Percentiles rank a stretch among this genome's conserved stretches.
Conservation (phyloP, 1,140 invertebrate genomes). For the Hycleus phaleratus region DNA sequence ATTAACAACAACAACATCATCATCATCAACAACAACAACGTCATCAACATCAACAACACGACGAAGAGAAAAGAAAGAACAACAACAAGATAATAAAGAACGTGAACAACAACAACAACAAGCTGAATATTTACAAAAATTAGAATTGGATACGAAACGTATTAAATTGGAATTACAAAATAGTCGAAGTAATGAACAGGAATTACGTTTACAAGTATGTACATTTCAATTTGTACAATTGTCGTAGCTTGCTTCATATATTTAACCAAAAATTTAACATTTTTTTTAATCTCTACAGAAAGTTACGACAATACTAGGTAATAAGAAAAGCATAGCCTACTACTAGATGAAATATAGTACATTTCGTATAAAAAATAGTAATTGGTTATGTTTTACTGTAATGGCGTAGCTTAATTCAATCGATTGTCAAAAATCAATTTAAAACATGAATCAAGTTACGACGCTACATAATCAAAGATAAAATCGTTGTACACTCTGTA, state of each 20-base stretch:
- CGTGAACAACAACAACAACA: constrained; percentile 46
- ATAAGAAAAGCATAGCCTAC: constrained; percentile 35
- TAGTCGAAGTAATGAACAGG: constrained; percentile 73
- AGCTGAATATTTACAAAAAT: constrained; percentile 45
- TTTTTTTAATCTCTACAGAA: no score
- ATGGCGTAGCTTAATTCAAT: no score
- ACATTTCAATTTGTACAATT: not conserved
- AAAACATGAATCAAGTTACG: constrained; percentile 59
- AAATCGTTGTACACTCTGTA: no score
- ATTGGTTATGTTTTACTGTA: no score
- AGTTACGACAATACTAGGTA: no score
- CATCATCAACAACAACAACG: not conserved
- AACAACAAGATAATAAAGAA: constrained; percentile 25
- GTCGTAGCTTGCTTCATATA: no score
- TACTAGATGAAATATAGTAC: constrained; percentile 55
- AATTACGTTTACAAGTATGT: constrained; percentile 71
- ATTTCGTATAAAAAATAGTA: no score
- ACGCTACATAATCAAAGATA: constrained; percentile 23
- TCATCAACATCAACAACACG: constrained; percentile 11
- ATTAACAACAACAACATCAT: not conserved
- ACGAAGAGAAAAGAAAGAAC: no score
- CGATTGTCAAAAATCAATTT: no score
- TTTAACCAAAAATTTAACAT: no score
- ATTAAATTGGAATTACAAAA: constrained; percentile 70
- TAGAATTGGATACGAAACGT: constrained; percentile 69